Percentiles rank a stretch among this genome's conserved stretches.
Evolutionary conservation across 1,140 invertebrate species (phyloP).

Genomic region (Brachionus plicatilis): DNA sequence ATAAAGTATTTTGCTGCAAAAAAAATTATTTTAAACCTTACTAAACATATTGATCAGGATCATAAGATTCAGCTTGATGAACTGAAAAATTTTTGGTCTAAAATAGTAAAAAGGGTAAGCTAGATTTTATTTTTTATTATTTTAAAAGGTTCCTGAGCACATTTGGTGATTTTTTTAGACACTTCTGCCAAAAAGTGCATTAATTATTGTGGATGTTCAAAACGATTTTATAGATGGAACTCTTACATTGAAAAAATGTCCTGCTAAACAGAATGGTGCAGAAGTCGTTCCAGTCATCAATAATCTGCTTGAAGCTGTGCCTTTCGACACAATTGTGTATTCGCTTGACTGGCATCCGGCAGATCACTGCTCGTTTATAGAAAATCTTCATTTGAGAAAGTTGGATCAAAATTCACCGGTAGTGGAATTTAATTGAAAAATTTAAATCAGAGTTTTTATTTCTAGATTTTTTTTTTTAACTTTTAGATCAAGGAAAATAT

Average conservation of each 20-base stretch:
- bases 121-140: background rate
- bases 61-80: slow-evolving; percentile 1
- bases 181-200: slow-evolving; percentile 58
- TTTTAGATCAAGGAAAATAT: background rate
- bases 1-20: background rate
- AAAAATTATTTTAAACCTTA: background rate
- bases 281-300: slow-evolving; percentile 74
- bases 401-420: slow-evolving; percentile 63
- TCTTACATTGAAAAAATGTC: slow-evolving; percentile 82
- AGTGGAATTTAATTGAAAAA: too few species aligned
- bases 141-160: background rate
- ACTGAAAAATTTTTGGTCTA: slow-evolving; percentile 22
- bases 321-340: slow-evolving; percentile 88
- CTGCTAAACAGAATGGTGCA: slow-evolving; percentile 72
- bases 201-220: slow-evolving; percentile 91
- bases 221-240: slow-evolving; percentile 95
- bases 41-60: background rate
- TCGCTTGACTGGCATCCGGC: slow-evolving; percentile 93
- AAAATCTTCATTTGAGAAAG: slow-evolving; percentile 71
- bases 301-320: slow-evolving; percentile 70
- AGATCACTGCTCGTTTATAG: slow-evolving; percentile 92
- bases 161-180: background rate
- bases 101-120: slow-evolving; percentile 19
- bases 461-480: background rate
- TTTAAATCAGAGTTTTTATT: background rate